Conservation (phyloP, 2,797 vertebrate genomes). For the Chaenodraco wilsoni region DNA sequence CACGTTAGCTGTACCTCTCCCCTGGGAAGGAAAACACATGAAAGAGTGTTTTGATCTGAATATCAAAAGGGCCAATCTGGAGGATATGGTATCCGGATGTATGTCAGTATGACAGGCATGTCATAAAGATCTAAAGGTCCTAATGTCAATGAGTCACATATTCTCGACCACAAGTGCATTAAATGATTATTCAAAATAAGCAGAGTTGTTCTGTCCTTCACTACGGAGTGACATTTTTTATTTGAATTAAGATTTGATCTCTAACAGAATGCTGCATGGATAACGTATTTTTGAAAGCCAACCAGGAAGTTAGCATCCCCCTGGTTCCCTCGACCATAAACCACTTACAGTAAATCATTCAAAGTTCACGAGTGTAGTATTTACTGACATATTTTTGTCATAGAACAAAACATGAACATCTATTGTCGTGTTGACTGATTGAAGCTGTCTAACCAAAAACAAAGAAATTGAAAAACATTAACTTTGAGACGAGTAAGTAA, state of each 20-base stretch:
- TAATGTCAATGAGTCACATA: not conserved
- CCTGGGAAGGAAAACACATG: slow-evolving; percentile 34
- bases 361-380: no score
- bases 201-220: slow-evolving; percentile 4
- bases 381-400: no score
- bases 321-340: no score
- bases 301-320: no score
- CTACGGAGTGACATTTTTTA: not conserved
- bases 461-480: no score
- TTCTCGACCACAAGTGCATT: slow-evolving; percentile 10
- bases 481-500: no score
- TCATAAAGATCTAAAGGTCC: slow-evolving; percentile 49
- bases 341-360: no score
- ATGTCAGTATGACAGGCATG: slow-evolving; percentile 30
- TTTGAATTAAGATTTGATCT: slow-evolving; percentile 8
- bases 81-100: slow-evolving; percentile 59
- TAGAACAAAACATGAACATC: no score
- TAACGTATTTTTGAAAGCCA: no score
- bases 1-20: slow-evolving; percentile 60
- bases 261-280: not conserved
- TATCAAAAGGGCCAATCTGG: slow-evolving; percentile 64
- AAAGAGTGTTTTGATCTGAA: slow-evolving; percentile 69
- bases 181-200: slow-evolving; percentile 9
- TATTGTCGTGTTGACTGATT: no score
- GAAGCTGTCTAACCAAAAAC: no score